Conservation (phyloP, 1,140 invertebrate genomes). For the Rhopalosiphum maidis region DNA sequence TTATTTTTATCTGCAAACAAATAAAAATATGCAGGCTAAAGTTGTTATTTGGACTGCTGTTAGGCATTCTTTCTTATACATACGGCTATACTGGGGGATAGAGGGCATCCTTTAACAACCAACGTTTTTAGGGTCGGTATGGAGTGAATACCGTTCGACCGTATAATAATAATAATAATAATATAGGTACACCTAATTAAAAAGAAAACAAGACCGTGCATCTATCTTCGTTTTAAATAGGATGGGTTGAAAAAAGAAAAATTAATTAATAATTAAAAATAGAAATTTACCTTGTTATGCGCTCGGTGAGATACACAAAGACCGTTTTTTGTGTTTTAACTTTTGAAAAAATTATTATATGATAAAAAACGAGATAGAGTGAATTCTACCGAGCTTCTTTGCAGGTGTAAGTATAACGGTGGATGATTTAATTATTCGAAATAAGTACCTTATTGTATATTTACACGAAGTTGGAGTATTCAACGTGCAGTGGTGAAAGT, state of each 20-base stretch:
- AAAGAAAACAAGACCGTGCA: neutral
- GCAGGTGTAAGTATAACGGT: neutral
- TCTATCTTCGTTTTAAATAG: neutral
- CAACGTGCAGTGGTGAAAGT: neutral
- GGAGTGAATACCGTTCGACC: neutral
- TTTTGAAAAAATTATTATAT: neutral
- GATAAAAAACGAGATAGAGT: neutral
- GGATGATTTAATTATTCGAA: neutral
- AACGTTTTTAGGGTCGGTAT: neutral
- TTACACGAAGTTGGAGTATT: neutral
- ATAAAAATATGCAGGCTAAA: neutral
- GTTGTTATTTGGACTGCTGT: neutral
- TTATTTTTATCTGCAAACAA: neutral
- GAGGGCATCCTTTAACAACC: neutral
- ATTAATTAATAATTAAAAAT: constrained; percentile 1
- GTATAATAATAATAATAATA: neutral
- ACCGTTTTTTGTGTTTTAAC: neutral
- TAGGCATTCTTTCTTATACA: neutral
- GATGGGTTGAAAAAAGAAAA: neutral
- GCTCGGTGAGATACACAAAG: neutral
- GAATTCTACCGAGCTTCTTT: neutral
- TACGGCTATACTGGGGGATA: neutral
- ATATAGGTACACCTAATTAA: neutral
- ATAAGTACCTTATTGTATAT: neutral
- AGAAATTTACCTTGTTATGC: neutral